Percentiles rank a stretch among this genome's conserved stretches.
Evolutionary conservation across 2,797 vertebrate species (phyloP).

Genomic region (Pempheris klunzingeri): DNA sequence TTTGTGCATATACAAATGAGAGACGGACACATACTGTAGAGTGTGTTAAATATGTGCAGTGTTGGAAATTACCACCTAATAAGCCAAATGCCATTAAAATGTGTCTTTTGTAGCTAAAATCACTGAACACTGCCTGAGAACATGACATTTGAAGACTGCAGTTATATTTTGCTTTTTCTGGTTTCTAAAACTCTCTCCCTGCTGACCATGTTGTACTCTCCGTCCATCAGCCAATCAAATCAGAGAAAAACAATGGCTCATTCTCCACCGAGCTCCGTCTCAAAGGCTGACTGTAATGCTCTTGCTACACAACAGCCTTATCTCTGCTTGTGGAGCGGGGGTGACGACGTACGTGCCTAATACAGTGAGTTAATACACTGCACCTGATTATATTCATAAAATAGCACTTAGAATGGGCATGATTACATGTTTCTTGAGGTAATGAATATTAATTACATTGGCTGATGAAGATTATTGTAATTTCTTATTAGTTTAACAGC

Average conservation of each 20-base stretch:
- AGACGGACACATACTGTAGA: slow-evolving; percentile 29
- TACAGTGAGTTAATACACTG: slow-evolving; percentile 8
- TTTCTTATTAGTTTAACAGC: slow-evolving; percentile 37
- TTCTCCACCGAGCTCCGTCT: slow-evolving; percentile 3
- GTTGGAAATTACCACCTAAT: slow-evolving; percentile 31
- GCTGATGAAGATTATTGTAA: slow-evolving; percentile 29
- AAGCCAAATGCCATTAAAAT: slow-evolving; percentile 38
- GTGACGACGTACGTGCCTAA: slow-evolving; percentile 25
- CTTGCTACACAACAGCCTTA: slow-evolving; percentile 14
- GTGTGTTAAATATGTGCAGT: slow-evolving; percentile 26
- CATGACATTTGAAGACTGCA: slow-evolving; percentile 13
- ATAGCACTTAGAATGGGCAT: slow-evolving; percentile 9
- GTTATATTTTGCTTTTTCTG: slow-evolving; percentile 9
- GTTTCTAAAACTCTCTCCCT: background rate
- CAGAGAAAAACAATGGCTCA: slow-evolving; percentile 17
- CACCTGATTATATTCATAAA: slow-evolving; percentile 27
- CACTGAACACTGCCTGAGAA: background rate
- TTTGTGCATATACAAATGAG: slow-evolving; percentile 50
- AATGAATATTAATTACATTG: slow-evolving; percentile 35
- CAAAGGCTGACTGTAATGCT: background rate
- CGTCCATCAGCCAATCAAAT: slow-evolving; percentile 18
- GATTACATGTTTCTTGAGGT: slow-evolving; percentile 26
- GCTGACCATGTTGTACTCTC: background rate
- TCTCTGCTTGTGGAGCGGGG: background rate
- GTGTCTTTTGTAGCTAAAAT: slow-evolving; percentile 25